A percentile compares a stretch with the other conserved stretches of the same genome.
These are phyloP conservation scores for Lamproptera curius DNA, from an alignment of 2,888 invertebrate genomes.

Conservation along the genomic window DNA sequence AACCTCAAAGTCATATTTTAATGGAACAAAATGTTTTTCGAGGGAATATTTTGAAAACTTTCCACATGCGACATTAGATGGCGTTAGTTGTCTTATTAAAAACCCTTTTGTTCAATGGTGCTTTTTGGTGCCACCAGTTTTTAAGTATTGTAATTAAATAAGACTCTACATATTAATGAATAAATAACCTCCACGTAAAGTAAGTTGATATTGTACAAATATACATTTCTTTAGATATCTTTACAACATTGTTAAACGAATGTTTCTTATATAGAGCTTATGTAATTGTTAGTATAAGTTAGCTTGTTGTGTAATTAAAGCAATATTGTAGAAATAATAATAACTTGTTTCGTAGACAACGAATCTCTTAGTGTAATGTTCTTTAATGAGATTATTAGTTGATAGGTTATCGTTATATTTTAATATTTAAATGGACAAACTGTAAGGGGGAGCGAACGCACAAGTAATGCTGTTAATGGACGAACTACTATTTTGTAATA, in stretches of 20 bases:
- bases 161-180: no score
- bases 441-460: constrained; percentile 43
- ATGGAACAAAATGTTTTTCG: not conserved
- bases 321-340: constrained; percentile 38
- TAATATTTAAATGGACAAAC: constrained; percentile 52
- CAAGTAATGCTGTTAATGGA: constrained; percentile 49
- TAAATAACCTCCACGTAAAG: no score
- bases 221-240: constrained; percentile 56
- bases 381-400: constrained; percentile 69
- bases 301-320: constrained; percentile 37
- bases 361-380: constrained; percentile 65
- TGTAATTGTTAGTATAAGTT: constrained; percentile 10
- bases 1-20: not conserved
- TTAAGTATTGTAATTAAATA: no score
- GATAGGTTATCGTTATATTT: constrained; percentile 57
- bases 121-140: no score
- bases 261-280: constrained; percentile 2
- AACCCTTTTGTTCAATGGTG: not conserved
- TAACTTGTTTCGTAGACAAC: constrained; percentile 36
- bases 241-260: constrained; percentile 57
- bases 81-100: no score
- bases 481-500: constrained; percentile 61
- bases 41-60: no score
- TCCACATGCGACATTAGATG: no score
- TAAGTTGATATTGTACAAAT: constrained; percentile 57